These are phyloP conservation scores for Morpho achilles DNA, from an alignment of 2,888 invertebrate genomes.

Conservation along the genomic window DNA sequence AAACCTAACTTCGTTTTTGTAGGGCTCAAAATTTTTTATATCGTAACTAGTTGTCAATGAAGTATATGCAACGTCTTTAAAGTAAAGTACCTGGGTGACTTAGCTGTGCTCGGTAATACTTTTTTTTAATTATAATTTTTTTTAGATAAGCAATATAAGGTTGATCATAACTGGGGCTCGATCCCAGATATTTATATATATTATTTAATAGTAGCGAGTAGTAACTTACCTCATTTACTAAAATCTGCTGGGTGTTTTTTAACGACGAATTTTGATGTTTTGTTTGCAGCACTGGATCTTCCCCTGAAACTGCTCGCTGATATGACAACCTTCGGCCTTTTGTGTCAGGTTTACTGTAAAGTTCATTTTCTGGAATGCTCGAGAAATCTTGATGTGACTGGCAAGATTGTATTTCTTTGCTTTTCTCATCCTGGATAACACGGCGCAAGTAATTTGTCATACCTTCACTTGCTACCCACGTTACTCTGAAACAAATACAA, in stretches of 20 bases:
- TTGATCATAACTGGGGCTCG: too few relatives aligned
- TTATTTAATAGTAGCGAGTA: too few relatives aligned
- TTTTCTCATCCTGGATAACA: slow-evolving; percentile 57
- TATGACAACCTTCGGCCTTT: slow-evolving; percentile 66
- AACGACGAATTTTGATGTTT: slow-evolving; percentile 43
- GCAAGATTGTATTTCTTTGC: slow-evolving; percentile 42
- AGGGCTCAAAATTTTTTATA: too few relatives aligned
- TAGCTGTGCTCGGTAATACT: too few relatives aligned
- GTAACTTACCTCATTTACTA: slow-evolving; percentile 51
- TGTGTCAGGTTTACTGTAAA: slow-evolving; percentile 38
- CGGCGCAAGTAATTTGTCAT: slow-evolving; percentile 61
- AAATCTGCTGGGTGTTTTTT: slow-evolving; percentile 42
- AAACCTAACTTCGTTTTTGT: too few relatives aligned
- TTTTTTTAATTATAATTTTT: too few relatives aligned
- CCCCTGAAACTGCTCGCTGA: slow-evolving; percentile 67
- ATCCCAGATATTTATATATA: too few relatives aligned
- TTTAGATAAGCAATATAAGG: too few relatives aligned
- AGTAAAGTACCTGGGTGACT: too few relatives aligned
- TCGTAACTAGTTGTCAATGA: too few relatives aligned
- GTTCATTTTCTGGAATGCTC: slow-evolving; percentile 48
- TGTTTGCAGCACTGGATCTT: slow-evolving; percentile 48
- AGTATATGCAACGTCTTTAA: too few relatives aligned
- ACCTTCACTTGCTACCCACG: slow-evolving; percentile 68
- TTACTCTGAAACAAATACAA: slow-evolving; percentile 47
- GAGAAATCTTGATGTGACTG: slow-evolving; percentile 58